Base-by-base conservation (phyloP, 2,888 invertebrate species). In the Clitarchus hookeri region DNA sequence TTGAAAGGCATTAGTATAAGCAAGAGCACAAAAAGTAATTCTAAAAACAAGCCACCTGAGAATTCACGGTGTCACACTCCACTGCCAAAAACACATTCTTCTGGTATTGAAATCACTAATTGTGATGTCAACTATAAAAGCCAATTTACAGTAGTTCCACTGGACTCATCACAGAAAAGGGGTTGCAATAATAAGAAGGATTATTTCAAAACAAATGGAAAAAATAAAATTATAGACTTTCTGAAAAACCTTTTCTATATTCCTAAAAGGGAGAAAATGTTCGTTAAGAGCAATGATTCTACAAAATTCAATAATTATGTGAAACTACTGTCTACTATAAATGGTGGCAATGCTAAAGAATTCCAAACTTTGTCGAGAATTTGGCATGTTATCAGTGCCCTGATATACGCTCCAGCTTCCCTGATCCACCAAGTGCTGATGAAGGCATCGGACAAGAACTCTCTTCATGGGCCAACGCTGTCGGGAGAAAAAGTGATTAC, bases 401-500 rank as follows among this genome's bases (percentile, higher is more conserved):
- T 87, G 25, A 65, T 86, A 11, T 86, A 87, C 44, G 85, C 85
- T 77, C 87, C 86, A 19, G 86, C 86, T 36, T 90, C 89, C 78
- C 87, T 91, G 65, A 44, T 90, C 36, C 88, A 89, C 53, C 91
- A 91, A 88, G 88, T 89, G 85, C 25, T 88, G 65, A 84, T 86
- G 84, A 85, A 80, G 23, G 82, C 84, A 19, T 78, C 87, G 19
- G 88, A 87, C 85, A 48, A 16, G n/a, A 91, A 92, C 88, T 88
- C 90, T 44, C 89, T 94, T 13, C 93, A 93, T 88, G 93, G 93
- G 11, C 91, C 91, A 13, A 80, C 88, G 80, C 90, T 93, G 85
- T 89, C 89, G 0, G 93, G 93, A 9, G 90, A 92, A 54, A 93
- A 93, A 89, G 88, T 91, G 48, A 91, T 92, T 77, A 90, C 91